Conservation (phyloP, 2,797 vertebrate genomes). For the Acipenser ruthenus region DNA sequence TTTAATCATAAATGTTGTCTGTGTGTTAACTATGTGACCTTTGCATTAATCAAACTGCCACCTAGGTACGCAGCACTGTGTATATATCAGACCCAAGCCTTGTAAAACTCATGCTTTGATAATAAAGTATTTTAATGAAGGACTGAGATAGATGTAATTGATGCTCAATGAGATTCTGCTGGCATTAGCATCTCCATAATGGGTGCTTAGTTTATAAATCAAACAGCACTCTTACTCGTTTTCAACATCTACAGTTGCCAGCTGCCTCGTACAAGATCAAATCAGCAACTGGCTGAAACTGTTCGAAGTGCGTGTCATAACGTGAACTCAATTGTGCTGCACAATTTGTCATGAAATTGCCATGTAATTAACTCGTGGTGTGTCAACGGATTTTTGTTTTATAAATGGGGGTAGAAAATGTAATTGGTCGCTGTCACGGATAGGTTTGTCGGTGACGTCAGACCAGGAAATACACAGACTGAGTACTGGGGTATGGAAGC, state of each 20-base stretch:
- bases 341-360: too few relatives aligned
- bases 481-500: too few relatives aligned
- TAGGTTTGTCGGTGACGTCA: too few relatives aligned
- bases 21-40: slow-evolving; percentile 40
- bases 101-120: slow-evolving; percentile 40
- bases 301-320: too few relatives aligned
- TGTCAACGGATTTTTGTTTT: too few relatives aligned
- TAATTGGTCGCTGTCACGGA: too few relatives aligned
- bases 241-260: background rate
- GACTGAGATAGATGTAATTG: slow-evolving; percentile 37
- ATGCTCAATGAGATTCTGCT: slow-evolving; percentile 30
- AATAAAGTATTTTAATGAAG: slow-evolving; percentile 42
- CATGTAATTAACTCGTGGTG: too few relatives aligned
- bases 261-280: too few relatives aligned
- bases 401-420: too few relatives aligned
- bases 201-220: background rate
- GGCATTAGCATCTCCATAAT: slow-evolving; percentile 15
- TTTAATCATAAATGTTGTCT: slow-evolving; percentile 31
- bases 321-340: too few relatives aligned
- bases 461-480: too few relatives aligned
- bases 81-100: slow-evolving; percentile 35
- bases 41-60: slow-evolving; percentile 38
- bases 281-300: too few relatives aligned
- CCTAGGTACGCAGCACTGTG: slow-evolving; percentile 29
- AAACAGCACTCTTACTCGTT: background rate